Conservation (phyloP, 2,888 invertebrate species). For the Andrena fulva region DNA sequence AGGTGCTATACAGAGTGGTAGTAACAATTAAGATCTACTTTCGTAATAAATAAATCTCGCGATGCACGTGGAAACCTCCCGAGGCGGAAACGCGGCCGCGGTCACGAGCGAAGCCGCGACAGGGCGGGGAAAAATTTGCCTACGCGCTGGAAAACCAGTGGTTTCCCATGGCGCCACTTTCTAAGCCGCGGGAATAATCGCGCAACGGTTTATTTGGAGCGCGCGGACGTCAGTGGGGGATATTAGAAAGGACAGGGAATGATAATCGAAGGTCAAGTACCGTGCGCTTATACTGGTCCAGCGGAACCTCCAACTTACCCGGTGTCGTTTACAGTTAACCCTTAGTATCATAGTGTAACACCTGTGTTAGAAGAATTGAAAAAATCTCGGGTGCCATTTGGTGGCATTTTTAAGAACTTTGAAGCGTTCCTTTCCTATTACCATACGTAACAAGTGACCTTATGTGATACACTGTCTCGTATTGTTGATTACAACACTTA, state of each 20-base stretch:
- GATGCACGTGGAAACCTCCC: background rate
- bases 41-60: background rate
- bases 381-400: too few relatives aligned
- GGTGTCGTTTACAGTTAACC: too few relatives aligned
- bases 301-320: constrained; percentile 21
- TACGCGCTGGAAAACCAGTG: constrained; percentile 30
- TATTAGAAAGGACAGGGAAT: constrained; percentile 75
- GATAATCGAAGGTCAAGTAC: constrained; percentile 77
- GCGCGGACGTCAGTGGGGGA: constrained; percentile 55
- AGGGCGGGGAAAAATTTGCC: background rate
- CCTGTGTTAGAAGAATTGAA: too few relatives aligned
- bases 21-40: too few relatives aligned
- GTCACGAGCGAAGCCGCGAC: background rate
- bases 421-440: too few relatives aligned
- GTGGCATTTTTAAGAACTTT: too few relatives aligned
- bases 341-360: too few relatives aligned
- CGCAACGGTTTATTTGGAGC: constrained; percentile 60
- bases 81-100: background rate
- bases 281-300: constrained; percentile 42
- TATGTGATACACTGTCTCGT: too few relatives aligned
- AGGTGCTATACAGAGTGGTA: too few relatives aligned
- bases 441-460: too few relatives aligned
- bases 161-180: constrained; percentile 71
- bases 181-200: constrained; percentile 64
- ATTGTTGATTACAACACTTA: too few relatives aligned